Evolutionary conservation across 1,140 invertebrate genomes (phyloP).

Genomic region (Brachionus asplanchnoidis): DNA sequence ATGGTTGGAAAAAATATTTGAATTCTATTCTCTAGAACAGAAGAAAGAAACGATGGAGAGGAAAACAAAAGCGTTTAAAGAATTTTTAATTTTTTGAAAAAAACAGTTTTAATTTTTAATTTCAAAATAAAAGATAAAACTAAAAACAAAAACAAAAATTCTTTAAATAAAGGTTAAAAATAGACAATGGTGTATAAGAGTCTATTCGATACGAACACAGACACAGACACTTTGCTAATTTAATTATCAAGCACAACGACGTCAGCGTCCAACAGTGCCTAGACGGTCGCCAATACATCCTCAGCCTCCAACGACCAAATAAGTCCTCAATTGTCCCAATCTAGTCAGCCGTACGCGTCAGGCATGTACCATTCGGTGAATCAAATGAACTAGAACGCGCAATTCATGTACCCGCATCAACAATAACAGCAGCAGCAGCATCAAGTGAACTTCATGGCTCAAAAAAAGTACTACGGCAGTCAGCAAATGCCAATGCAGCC

Average conservation of each 20-base stretch:
- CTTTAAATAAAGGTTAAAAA: not conserved
- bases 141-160: not conserved
- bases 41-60: not conserved
- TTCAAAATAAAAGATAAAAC: not conserved
- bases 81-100: not conserved
- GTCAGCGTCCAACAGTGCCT: not conserved
- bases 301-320: not conserved
- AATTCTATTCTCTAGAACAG: not conserved
- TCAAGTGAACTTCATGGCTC: not conserved
- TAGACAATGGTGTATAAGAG: constrained; percentile 27
- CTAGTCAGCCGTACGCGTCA: not conserved
- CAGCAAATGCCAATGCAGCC: not conserved
- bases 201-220: constrained; percentile 35
- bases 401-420: not conserved
- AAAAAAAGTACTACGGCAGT: not conserved
- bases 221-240: constrained; percentile 34
- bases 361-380: not conserved
- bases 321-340: not conserved
- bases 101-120: not conserved
- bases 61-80: not conserved
- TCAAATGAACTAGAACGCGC: not conserved
- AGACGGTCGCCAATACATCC: not conserved
- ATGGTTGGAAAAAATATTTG: not conserved
- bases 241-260: not conserved
- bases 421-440: not conserved